Evolutionary conservation across 1,140 invertebrate genomes (phyloP), one percentile per base, ranked within the genome.

Genomic region (Harpegnathos saltator): DNA sequence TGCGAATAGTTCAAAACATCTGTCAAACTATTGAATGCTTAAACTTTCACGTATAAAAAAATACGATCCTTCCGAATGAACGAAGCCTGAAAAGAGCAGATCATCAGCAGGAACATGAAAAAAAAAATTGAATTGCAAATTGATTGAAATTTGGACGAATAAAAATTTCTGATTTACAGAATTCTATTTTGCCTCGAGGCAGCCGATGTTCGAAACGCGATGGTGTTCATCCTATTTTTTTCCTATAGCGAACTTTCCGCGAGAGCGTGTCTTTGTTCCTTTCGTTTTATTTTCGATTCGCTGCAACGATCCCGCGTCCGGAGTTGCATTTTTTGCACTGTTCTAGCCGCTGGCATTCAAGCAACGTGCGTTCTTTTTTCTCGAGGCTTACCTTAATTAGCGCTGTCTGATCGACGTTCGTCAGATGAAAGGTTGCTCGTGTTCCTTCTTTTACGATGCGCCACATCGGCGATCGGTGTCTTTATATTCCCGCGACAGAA

Each of bases 151-250:
- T 80, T 58, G 14, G 44, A 48, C 63, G 52, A 71, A 71, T 71
- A 71, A 69, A 80, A 80, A 80, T 80, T 58, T 80, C 75, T 71
- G 65, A 80, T 80, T 78, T 69, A 80, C 75, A 80, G 52, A 38
- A 58, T 80, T 80, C 38, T 71, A 59, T 69, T 71, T 78, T 19
- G 68, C 75, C 75, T 58, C 33, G 17, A 19, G 75, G 22, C 75
- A 11, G 38, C 26, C 14, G 44, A 69, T 19, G 52, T 33, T 52
- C 75, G 52, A 69, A 78, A 69, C n/a, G 74, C 17, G 22, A 24
- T 50, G 52, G 61, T 48, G 48, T 66, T 66, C 44, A 66, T 56
- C 44, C 59, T 71, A 80, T 80, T 71, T 68, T 71, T 58, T 44
- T 33, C 17, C 7, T 48, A 58, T 63, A n/a, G 52, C 68, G 65